phyloP scores from a whole-genome alignment of 1,140 invertebrate species.

The Nomia melanderi region DNA sequence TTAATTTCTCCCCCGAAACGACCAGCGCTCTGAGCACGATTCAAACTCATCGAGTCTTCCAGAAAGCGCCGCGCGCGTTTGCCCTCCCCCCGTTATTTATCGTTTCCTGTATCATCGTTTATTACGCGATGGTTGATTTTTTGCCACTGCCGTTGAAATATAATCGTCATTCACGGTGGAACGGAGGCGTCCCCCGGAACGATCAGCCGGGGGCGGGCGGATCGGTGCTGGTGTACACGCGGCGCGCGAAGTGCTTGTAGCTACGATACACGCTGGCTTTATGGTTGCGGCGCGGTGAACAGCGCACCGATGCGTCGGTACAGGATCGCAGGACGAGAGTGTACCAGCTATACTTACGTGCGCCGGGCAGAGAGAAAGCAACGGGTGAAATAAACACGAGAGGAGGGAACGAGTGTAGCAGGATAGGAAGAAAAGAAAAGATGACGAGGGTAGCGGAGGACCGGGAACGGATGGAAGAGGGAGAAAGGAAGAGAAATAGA shows the following conservation, averaged over 20 bases:
- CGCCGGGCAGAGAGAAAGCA: too few relatives aligned
- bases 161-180: background rate
- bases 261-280: background rate
- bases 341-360: too few relatives aligned
- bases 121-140: background rate
- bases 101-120: background rate
- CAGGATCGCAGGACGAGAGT: conserved; percentile 9
- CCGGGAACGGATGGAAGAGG: background rate
- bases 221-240: too few relatives aligned
- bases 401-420: too few relatives aligned
- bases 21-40: too few relatives aligned
- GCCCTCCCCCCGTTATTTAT: background rate
- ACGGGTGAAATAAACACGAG: conserved; percentile 12
- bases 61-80: background rate
- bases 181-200: conserved; percentile 1
- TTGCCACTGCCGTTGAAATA: background rate
- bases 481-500: background rate
- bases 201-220: background rate
- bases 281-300: conserved; percentile 12
- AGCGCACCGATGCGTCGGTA: conserved; percentile 9
- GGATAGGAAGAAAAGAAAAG: background rate
- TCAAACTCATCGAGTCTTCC: too few relatives aligned
- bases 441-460: background rate
- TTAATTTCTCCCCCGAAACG: too few relatives aligned
- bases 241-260: background rate